Conservation (phyloP, 2,888 invertebrate genomes). For the Drosophila paramelanica region DNA sequence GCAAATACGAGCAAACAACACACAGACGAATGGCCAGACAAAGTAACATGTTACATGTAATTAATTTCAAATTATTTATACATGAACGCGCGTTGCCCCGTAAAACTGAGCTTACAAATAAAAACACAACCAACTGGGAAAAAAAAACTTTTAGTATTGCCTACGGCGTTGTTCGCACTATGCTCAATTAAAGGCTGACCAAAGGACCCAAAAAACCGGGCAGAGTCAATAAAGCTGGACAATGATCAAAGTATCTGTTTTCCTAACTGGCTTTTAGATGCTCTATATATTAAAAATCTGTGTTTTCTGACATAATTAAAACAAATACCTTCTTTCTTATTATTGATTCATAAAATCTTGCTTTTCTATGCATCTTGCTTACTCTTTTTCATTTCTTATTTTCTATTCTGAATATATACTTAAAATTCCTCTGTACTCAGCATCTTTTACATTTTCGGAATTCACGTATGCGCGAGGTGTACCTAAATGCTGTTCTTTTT, state of each 20-base stretch:
- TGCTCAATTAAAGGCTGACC: slow-evolving; percentile 54
- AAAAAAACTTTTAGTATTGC: slow-evolving; percentile 37
- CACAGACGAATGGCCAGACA: slow-evolving; percentile 53
- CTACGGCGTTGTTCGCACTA: slow-evolving; percentile 58
- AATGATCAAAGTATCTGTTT: slow-evolving; percentile 8
- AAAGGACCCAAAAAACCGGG: slow-evolving; percentile 5
- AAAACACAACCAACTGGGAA: slow-evolving; percentile 29
- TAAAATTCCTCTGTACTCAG: neutral
- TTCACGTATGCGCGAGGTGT: neutral
- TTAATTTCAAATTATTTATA: slow-evolving; percentile 80
- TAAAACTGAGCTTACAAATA: slow-evolving; percentile 48
- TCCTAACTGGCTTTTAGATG: neutral
- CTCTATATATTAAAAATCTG: slow-evolving; percentile 1
- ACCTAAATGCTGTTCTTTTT: neutral
- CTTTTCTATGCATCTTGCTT: no score
- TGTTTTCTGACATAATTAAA: no score
- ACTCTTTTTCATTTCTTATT: neutral
- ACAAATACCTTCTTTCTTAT: neutral
- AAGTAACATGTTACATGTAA: slow-evolving; percentile 77
- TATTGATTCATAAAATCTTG: no score
- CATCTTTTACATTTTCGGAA: neutral
- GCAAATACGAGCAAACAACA: slow-evolving; percentile 30
- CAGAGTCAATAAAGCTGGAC: slow-evolving; percentile 42
- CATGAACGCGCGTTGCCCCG: slow-evolving; percentile 66
- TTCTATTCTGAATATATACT: no score